Evolutionary conservation across 1,140 invertebrate genomes (phyloP).

Genomic region (Fopius arisanus): DNA sequence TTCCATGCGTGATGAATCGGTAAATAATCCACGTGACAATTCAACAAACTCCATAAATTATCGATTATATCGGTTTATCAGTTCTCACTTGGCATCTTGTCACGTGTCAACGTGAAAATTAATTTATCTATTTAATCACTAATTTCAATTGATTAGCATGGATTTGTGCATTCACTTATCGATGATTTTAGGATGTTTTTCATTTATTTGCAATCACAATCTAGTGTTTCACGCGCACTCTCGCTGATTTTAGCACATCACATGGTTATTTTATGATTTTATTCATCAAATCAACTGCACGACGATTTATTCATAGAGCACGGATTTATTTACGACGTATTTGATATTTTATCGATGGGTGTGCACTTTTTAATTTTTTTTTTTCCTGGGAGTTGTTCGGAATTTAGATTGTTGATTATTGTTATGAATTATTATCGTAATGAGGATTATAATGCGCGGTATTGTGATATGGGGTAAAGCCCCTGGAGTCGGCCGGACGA

Average conservation of each 20-base stretch:
- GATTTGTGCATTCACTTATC: too few species aligned
- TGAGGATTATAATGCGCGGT: not conserved
- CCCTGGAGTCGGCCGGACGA: constrained; percentile 63
- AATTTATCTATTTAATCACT: too few species aligned
- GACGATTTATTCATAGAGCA: not conserved
- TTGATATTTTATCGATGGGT: not conserved
- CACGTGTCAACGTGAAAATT: not conserved
- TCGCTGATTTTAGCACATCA: too few species aligned
- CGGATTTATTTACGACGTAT: not conserved
- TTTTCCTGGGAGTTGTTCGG: too few species aligned
- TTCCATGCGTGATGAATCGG: constrained; percentile 39
- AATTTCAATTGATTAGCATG: too few species aligned
- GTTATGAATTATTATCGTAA: constrained; percentile 15
- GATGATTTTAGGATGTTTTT: not conserved
- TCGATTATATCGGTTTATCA: not conserved
- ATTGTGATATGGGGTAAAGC: constrained; percentile 16
- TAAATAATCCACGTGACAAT: constrained; percentile 5
- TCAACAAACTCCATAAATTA: constrained; percentile 4
- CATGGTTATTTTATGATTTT: too few species aligned
- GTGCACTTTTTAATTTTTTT: not conserved
- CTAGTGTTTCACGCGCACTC: too few species aligned
- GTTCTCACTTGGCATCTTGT: not conserved
- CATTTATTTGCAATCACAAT: too few species aligned
- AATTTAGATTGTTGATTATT: not conserved
- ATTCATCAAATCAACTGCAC: not conserved